Conservation (phyloP, 2,113 vertebrate genomes). For the Dendrocopos noguchii region DNA sequence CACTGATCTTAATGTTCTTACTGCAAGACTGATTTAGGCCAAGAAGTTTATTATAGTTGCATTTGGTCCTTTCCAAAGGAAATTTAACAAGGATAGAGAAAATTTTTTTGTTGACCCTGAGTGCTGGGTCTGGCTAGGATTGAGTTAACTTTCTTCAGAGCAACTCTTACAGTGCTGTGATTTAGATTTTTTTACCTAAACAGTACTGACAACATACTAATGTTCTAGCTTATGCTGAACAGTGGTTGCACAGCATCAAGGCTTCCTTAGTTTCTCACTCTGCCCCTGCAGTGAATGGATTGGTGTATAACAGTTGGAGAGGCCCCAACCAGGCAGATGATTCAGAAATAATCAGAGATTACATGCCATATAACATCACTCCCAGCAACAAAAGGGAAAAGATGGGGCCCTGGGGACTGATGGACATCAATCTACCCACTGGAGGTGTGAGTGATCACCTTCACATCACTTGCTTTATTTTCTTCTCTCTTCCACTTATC, state of each 20-base stretch:
- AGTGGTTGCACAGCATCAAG: background rate
- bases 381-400: background rate
- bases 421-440: background rate
- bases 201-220: background rate
- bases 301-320: background rate
- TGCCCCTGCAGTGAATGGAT: rapidly evolving
- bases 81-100: background rate
- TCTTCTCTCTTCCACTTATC: background rate
- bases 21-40: background rate
- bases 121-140: background rate
- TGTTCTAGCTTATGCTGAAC: background rate
- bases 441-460: background rate
- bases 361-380: background rate
- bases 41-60: background rate
- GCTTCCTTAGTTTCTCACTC: background rate
- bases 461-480: background rate
- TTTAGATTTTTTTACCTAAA: background rate
- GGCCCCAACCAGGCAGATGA: background rate
- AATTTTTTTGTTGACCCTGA: background rate
- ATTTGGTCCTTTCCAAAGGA: background rate
- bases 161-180: background rate
- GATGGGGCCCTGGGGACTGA: background rate
- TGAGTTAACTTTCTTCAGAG: background rate
- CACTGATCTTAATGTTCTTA: background rate
- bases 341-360: background rate